Conservation (phyloP, 2,888 invertebrate genomes). For the Agelastica alni region DNA sequence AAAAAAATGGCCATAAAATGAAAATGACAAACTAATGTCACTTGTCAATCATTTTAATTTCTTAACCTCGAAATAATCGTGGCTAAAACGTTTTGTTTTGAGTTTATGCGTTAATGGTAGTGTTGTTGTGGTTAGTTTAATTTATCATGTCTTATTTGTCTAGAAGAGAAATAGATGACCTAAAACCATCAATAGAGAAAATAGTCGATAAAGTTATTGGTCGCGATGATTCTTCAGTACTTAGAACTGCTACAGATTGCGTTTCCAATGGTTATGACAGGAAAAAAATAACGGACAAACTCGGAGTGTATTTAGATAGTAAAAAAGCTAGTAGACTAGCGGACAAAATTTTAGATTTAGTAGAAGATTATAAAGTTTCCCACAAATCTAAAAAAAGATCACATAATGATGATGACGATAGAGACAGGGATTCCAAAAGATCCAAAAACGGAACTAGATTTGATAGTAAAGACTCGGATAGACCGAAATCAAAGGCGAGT, state of each 20-base stretch:
- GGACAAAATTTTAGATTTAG: conserved; percentile 75
- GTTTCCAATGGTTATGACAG: conserved; percentile 80
- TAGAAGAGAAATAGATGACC: conserved; percentile 77
- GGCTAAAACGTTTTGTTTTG: no score
- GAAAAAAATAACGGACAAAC: conserved; percentile 79
- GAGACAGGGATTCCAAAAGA: conserved; percentile 60
- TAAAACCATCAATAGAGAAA: conserved; percentile 81
- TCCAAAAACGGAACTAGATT: conserved; percentile 45
- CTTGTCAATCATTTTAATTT: no score
- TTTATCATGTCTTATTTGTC: conserved; percentile 71
- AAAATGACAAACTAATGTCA: no score
- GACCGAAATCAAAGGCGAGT: conserved; percentile 33
- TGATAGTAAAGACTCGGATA: conserved; percentile 42
- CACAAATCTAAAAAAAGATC: conserved; percentile 69
- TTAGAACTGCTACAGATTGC: conserved; percentile 82
- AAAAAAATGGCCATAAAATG: no score
- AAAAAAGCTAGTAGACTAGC: conserved; percentile 78
- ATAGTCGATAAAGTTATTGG: conserved; percentile 81
- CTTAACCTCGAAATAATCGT: no score
- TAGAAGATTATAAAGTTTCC: conserved; percentile 67
- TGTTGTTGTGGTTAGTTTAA: no score
- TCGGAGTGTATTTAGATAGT: conserved; percentile 77
- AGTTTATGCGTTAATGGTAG: no score
- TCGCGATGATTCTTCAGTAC: conserved; percentile 76
- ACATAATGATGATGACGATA: conserved; percentile 63